These are phyloP conservation scores for Biston betularia DNA, from an alignment of 2,888 invertebrate species.

Conservation along the genomic window DNA sequence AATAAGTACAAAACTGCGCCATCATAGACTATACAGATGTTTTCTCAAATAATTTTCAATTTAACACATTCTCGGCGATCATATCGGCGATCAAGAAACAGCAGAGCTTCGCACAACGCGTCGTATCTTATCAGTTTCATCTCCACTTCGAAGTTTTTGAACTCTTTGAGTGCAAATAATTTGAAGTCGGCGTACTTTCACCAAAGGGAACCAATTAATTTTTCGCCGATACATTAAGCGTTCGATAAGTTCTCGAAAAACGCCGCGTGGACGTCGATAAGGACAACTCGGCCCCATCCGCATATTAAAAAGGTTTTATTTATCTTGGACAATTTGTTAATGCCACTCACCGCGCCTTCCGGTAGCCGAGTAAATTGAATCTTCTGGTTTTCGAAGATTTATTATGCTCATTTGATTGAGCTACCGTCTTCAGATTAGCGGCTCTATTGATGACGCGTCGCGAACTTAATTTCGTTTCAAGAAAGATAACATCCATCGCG, in stretches of 20 bases:
- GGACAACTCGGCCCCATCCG: constrained; percentile 51
- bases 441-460: constrained; percentile 57
- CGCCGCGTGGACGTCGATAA: constrained; percentile 62
- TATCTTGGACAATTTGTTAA: constrained; percentile 85
- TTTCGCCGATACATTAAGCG: constrained; percentile 76
- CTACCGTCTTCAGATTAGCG: constrained; percentile 81
- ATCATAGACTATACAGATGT: constrained; percentile 19
- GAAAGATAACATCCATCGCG: constrained; percentile 38
- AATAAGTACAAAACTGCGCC: background rate
- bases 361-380: constrained; percentile 84
- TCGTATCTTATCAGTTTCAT: constrained; percentile 56
- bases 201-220: constrained; percentile 76
- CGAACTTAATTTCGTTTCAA: constrained; percentile 58
- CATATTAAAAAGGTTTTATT: constrained; percentile 81
- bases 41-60: constrained; percentile 26
- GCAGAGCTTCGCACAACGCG: constrained; percentile 36
- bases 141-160: constrained; percentile 54
- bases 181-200: constrained; percentile 75
- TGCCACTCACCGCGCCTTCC: constrained; percentile 80
- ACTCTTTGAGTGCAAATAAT: constrained; percentile 73
- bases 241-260: constrained; percentile 77
- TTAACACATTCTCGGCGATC: constrained; percentile 33
- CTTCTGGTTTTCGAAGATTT: constrained; percentile 83
- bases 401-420: constrained; percentile 72
- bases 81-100: constrained; percentile 33